Percentiles rank a stretch among this genome's conserved stretches.
Conservation (phyloP, 2,888 invertebrate genomes). For the Quadroppia sp. region DNA sequence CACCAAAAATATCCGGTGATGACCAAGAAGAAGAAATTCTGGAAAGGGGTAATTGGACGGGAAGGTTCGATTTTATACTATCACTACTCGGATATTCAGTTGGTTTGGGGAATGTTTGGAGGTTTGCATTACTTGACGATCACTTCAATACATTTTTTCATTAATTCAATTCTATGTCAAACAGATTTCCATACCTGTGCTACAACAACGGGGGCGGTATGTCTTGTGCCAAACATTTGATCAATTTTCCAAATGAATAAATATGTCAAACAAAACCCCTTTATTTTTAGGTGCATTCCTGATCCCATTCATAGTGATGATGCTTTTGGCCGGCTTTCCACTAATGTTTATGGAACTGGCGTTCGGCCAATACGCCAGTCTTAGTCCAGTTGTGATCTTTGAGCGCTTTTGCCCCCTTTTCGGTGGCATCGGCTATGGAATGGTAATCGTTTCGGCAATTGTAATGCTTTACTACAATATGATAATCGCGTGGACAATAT, state of each 20-base stretch:
- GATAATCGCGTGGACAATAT: conserved; percentile 47
- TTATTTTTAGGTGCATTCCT: conserved; percentile 46
- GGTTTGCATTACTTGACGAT: background rate
- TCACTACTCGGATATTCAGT: conserved; percentile 89
- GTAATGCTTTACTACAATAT: conserved; percentile 48
- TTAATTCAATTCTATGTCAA: background rate
- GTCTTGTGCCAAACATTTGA: conserved; percentile 47
- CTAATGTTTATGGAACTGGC: conserved; percentile 46
- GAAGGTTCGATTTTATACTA: conserved; percentile 86
- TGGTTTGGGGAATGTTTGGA: conserved; percentile 77
- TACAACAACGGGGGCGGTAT: conserved; percentile 92
- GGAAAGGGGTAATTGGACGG: conserved; percentile 65
- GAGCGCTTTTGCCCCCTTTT: no score
- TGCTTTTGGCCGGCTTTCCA: conserved; percentile 46
- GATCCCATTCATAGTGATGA: conserved; percentile 46
- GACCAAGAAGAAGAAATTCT: conserved; percentile 36
- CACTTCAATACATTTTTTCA: background rate
- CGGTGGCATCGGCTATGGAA: conserved; percentile 44
- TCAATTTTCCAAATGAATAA: background rate
- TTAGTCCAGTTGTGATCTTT: conserved; percentile 7
- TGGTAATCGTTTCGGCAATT: conserved; percentile 45
- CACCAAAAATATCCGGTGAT: conserved; percentile 49
- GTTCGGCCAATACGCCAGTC: conserved; percentile 45
- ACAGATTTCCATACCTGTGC: conserved; percentile 83
- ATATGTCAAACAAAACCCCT: background rate